These are phyloP conservation scores for Drosophila emarginata DNA, from an alignment of 2,888 invertebrate genomes.

Conservation along the genomic window DNA sequence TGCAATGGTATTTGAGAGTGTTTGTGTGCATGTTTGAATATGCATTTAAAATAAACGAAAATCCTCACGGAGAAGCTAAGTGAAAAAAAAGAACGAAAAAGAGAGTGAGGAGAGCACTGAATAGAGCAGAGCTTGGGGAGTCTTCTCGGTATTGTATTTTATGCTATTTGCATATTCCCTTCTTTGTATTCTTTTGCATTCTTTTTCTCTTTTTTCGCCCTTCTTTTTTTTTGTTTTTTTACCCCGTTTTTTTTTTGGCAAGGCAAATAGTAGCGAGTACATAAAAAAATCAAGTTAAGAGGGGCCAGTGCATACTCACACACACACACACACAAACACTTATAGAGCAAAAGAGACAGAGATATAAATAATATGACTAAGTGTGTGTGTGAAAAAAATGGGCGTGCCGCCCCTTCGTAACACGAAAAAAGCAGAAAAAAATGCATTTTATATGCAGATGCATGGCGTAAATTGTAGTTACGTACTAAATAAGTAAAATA, in stretches of 20 bases:
- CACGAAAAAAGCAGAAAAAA: constrained; percentile 44
- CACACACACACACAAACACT: constrained; percentile 20
- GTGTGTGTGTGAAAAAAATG: constrained; percentile 56
- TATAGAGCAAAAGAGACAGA: constrained; percentile 43
- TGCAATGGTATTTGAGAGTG: constrained; percentile 43
- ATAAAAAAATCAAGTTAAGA: constrained; percentile 62
- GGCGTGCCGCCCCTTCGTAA: constrained; percentile 56
- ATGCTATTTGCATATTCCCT: constrained; percentile 68
- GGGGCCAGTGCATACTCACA: constrained; percentile 47
- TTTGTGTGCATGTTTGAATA: constrained; percentile 65
- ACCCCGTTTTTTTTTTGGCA: constrained; percentile 61
- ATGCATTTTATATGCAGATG: constrained; percentile 75
- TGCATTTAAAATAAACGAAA: constrained; percentile 76
- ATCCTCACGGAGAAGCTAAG: constrained; percentile 65
- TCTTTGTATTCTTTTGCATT: neutral
- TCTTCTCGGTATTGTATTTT: constrained; percentile 68
- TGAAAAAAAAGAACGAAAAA: constrained; percentile 54
- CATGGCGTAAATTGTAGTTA: constrained; percentile 73
- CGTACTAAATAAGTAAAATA: constrained; percentile 78
- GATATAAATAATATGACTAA: constrained; percentile 62
- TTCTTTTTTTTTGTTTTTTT: constrained; percentile 9
- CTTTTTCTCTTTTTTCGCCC: constrained; percentile 8
- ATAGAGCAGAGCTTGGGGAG: constrained; percentile 52
- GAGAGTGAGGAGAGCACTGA: constrained; percentile 8
- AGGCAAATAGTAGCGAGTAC: constrained; percentile 64